phyloP scores from a whole-genome alignment of 1,140 invertebrate species.

The Camponotus floridanus region DNA sequence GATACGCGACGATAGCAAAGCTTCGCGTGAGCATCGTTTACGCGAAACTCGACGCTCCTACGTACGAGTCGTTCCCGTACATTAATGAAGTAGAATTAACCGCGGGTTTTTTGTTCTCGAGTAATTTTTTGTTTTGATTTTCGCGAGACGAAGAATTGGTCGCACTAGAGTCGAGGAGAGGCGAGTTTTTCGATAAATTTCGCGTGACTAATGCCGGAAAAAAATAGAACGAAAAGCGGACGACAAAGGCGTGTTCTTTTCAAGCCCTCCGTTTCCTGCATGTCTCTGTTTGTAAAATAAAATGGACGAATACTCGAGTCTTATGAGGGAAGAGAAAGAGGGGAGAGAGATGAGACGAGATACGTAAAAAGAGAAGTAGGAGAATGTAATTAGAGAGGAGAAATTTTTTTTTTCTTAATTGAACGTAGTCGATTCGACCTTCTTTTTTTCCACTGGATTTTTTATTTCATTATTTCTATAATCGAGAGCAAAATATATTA shows the following conservation, averaged over 20 bases:
- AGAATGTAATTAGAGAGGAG: background rate
- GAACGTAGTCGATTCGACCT: background rate
- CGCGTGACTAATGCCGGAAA: background rate
- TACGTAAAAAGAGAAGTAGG: background rate
- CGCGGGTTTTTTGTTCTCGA: too few relatives aligned
- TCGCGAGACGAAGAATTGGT: too few relatives aligned
- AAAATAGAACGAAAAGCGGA: constrained; percentile 9
- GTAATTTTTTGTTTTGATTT: too few relatives aligned
- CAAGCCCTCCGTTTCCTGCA: background rate
- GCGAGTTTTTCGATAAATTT: background rate
- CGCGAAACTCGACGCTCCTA: background rate
- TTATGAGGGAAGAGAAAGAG: too few relatives aligned
- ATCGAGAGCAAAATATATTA: background rate
- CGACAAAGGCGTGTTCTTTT: constrained; percentile 30
- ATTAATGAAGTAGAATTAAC: background rate
- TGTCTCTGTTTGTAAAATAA: constrained; percentile 27
- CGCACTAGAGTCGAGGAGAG: background rate
- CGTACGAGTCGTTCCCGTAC: background rate
- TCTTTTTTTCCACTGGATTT: background rate
- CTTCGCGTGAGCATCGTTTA: background rate
- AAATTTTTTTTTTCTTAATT: background rate
- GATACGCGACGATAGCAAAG: constrained; percentile 29
- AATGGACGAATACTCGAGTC: background rate
- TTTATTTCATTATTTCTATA: background rate
- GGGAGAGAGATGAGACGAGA: background rate